Evolutionary conservation across 2,888 invertebrate species (phyloP).

Genomic region (Parnassius smintheus): DNA sequence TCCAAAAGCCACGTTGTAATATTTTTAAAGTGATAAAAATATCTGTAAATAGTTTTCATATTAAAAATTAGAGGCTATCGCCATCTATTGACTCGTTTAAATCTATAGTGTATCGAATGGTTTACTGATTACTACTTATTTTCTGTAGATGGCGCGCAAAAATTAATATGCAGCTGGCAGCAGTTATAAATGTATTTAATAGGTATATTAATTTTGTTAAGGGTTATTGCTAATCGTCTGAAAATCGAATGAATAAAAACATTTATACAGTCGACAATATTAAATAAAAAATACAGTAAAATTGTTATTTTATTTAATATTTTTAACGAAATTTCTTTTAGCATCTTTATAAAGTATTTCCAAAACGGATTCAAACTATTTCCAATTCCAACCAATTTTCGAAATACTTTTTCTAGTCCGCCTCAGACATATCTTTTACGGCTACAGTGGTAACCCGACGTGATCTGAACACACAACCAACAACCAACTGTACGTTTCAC

Average conservation of each 20-base stretch:
- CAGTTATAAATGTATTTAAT: neutral
- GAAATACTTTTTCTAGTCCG: no score
- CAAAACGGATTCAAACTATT: no score
- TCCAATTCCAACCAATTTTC: no score
- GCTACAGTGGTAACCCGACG: no score
- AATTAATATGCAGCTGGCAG: neutral
- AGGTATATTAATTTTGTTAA: conserved; percentile 4
- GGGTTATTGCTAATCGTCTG: neutral
- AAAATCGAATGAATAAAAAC: no score
- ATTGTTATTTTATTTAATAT: no score
- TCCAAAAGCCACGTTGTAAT: conserved; percentile 10
- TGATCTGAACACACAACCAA: no score
- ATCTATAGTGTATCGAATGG: neutral
- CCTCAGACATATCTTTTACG: no score
- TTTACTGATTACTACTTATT: conserved; percentile 5
- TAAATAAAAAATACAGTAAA: no score
- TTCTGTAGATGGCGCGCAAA: conserved; percentile 15
- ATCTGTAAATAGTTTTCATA: conserved; percentile 7
- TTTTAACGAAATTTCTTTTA: no score
- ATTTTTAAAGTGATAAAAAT: conserved; percentile 6
- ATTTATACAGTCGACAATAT: neutral
- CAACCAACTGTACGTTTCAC: no score
- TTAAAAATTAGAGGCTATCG: conserved; percentile 8
- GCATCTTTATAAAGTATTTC: no score
- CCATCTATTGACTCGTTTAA: conserved; percentile 13